A percentile compares a stretch with the other conserved stretches of the same genome.
Evolutionary conservation across 1,140 invertebrate species (phyloP).

Genomic region (Cryptotermes secundus): DNA sequence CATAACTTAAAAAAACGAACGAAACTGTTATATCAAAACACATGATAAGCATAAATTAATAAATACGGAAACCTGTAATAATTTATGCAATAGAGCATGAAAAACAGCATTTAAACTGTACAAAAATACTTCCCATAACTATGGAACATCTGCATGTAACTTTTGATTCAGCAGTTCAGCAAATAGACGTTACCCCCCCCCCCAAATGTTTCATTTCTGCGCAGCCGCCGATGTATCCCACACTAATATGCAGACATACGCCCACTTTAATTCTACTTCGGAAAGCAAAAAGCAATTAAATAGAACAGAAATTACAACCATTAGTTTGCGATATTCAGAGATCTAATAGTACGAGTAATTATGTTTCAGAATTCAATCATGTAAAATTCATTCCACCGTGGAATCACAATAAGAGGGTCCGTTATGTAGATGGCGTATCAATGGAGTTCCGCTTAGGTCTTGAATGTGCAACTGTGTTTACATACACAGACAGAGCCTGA

Average conservation of each 20-base stretch:
- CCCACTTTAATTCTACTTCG: neutral
- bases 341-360: conserved; percentile 3
- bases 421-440: neutral
- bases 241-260: neutral
- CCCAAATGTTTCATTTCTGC: neutral
- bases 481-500: too few relatives aligned
- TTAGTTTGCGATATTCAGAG: neutral
- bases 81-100: too few relatives aligned
- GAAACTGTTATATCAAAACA: too few relatives aligned
- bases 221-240: neutral
- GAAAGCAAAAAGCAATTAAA: conserved; percentile 4
- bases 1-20: too few relatives aligned
- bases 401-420: neutral
- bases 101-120: neutral
- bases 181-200: too few relatives aligned
- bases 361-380: neutral
- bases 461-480: too few relatives aligned
- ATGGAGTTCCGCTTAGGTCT: too few relatives aligned
- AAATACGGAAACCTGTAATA: too few relatives aligned
- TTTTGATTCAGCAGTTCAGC: too few relatives aligned
- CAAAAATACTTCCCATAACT: neutral
- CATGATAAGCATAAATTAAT: too few relatives aligned
- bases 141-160: too few relatives aligned
- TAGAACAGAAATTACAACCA: conserved; percentile 5
- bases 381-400: neutral